Conservation (phyloP, 2,797 vertebrate genomes). For the Diglossa cyanea region DNA sequence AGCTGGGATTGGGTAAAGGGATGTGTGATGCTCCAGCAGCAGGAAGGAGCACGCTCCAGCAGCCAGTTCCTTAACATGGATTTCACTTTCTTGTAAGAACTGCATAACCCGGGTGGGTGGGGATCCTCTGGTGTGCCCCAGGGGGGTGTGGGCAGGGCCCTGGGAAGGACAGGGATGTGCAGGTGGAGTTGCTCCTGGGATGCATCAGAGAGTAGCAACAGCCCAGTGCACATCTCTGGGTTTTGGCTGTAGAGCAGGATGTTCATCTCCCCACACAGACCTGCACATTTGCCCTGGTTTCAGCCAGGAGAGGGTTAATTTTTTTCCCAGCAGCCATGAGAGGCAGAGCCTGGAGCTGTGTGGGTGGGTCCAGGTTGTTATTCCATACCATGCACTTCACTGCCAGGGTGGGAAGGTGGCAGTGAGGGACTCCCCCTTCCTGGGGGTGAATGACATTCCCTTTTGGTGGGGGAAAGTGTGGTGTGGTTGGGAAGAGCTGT, state of each 20-base stretch:
- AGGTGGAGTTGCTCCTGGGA: background rate
- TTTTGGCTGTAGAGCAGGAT: fast-evolving
- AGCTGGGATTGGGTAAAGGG: background rate
- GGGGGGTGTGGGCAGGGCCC: background rate
- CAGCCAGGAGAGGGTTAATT: no score
- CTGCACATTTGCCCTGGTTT: background rate
- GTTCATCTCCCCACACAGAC: background rate
- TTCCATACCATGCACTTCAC: background rate
- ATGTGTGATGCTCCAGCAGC: fast-evolving
- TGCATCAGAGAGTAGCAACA: background rate
- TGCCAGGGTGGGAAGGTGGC: no score
- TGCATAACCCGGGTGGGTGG: background rate
- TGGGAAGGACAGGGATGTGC: background rate
- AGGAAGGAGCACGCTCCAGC: background rate
- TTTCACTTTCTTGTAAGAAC: background rate
- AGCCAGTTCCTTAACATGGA: background rate
- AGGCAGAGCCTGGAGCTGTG: background rate
- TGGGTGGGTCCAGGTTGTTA: background rate
- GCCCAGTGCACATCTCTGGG: fast-evolving
- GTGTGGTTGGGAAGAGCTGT: background rate
- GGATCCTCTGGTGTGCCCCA: background rate
- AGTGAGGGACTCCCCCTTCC: background rate
- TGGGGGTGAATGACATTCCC: background rate
- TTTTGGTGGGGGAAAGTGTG: fast-evolving
- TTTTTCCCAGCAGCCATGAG: background rate